A percentile compares a stretch with the other conserved stretches of the same genome.
These are phyloP conservation scores for Meandrusa payeni DNA, from an alignment of 2,888 invertebrate species.

Conservation along the genomic window DNA sequence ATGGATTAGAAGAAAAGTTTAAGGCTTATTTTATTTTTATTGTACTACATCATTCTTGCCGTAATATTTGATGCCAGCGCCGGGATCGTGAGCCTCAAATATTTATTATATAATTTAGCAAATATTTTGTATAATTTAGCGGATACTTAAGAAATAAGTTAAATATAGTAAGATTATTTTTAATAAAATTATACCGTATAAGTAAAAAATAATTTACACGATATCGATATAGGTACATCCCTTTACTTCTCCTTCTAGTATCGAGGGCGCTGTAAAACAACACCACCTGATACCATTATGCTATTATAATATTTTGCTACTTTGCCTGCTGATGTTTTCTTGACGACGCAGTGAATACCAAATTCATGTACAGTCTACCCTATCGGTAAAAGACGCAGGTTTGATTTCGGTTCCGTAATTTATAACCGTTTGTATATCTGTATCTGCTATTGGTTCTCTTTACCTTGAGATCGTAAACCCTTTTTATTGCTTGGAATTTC, in stretches of 20 bases:
- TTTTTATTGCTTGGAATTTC: constrained; percentile 33
- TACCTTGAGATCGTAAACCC: constrained; percentile 45
- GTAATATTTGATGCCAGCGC: too few species aligned
- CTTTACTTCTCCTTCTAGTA: constrained; percentile 27
- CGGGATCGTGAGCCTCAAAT: too few species aligned
- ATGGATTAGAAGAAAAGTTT: too few species aligned
- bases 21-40: too few species aligned
- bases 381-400: constrained; percentile 34
- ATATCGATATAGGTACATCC: constrained; percentile 30
- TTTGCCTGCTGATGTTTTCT: constrained; percentile 73
- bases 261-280: constrained; percentile 50
- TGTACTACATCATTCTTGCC: too few species aligned
- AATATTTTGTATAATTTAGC: too few species aligned
- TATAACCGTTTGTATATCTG: constrained; percentile 64
- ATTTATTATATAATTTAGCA: too few species aligned
- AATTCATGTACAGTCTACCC: constrained; percentile 51
- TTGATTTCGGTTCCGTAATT: constrained; percentile 48
- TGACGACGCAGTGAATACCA: constrained; percentile 78
- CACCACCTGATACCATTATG: constrained; percentile 77
- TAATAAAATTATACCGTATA: too few species aligned
- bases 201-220: constrained; percentile 30
- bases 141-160: too few species aligned
- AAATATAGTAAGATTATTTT: too few species aligned
- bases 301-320: constrained; percentile 79
- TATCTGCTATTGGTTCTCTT: constrained; percentile 48